phyloP scores from a whole-genome alignment of 2,888 invertebrate genomes.

The Galeruca laticollis region DNA sequence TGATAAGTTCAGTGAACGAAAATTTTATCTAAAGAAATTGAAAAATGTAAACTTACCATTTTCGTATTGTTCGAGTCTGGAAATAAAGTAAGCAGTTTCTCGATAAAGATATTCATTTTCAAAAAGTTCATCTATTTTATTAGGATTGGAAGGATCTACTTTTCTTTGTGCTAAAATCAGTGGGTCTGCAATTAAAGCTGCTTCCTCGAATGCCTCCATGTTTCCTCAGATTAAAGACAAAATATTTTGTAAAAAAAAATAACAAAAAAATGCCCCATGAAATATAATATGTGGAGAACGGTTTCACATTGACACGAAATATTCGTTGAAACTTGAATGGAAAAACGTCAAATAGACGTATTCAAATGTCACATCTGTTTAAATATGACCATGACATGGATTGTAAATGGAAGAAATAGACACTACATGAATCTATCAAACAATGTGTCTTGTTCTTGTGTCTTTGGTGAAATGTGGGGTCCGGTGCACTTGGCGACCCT shows the following conservation, averaged over 20 bases:
- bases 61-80: conserved; percentile 61
- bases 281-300: background rate
- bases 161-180: background rate
- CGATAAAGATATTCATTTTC: conserved; percentile 58
- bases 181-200: conserved; percentile 7
- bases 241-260: background rate
- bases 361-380: too few species aligned
- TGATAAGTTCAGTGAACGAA: too few species aligned
- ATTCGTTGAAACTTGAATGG: too few species aligned
- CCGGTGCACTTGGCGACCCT: too few species aligned
- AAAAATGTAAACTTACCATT: conserved; percentile 38
- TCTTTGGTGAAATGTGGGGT: too few species aligned
- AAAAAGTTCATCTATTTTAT: conserved; percentile 56
- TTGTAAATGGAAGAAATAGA: too few species aligned
- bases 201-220: conserved; percentile 11
- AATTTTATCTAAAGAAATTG: too few species aligned
- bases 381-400: too few species aligned
- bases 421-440: too few species aligned
- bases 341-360: too few species aligned
- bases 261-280: background rate
- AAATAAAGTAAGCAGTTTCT: conserved; percentile 61
- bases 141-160: conserved; percentile 7
- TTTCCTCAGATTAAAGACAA: background rate
- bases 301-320: too few species aligned
- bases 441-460: too few species aligned